Conservation (phyloP, 2,113 vertebrate genomes). For the Nanorana parkeri region DNA sequence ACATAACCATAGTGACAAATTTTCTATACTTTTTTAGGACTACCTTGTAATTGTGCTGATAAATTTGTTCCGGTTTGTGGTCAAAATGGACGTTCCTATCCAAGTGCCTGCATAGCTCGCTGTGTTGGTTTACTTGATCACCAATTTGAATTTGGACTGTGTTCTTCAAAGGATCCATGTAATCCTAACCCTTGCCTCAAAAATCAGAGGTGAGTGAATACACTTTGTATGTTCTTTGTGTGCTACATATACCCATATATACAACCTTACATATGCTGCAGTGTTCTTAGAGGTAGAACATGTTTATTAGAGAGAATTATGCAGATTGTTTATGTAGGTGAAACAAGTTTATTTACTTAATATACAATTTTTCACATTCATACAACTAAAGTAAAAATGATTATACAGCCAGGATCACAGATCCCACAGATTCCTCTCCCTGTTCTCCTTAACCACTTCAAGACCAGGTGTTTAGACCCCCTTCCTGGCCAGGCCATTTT, state of each 20-base stretch:
- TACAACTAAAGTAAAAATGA: too few species aligned
- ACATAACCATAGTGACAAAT: background rate
- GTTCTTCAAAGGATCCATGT: constrained; percentile 86
- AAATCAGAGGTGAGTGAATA: constrained; percentile 84
- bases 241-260: background rate
- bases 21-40: constrained; percentile 71
- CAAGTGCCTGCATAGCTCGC: constrained; percentile 92
- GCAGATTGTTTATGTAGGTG: too few species aligned
- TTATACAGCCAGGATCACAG: too few species aligned
- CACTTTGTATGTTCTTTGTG: background rate
- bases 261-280: background rate
- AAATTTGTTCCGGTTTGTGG: constrained; percentile 95
- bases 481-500: too few species aligned
- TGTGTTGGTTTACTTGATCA: constrained; percentile 91
- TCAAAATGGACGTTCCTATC: constrained; percentile 91
- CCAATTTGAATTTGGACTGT: constrained; percentile 90
- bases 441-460: too few species aligned
- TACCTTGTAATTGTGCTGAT: constrained; percentile 92
- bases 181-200: constrained; percentile 83
- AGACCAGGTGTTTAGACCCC: too few species aligned
- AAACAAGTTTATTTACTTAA: too few species aligned
- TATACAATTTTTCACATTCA: too few species aligned
- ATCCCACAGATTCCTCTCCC: too few species aligned
- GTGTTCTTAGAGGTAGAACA: background rate
- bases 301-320: too few species aligned